Evolutionary conservation across 2,797 vertebrate genomes (phyloP), one percentile per base, ranked within the genome.

Genomic region (Myioborus miniatus): DNA sequence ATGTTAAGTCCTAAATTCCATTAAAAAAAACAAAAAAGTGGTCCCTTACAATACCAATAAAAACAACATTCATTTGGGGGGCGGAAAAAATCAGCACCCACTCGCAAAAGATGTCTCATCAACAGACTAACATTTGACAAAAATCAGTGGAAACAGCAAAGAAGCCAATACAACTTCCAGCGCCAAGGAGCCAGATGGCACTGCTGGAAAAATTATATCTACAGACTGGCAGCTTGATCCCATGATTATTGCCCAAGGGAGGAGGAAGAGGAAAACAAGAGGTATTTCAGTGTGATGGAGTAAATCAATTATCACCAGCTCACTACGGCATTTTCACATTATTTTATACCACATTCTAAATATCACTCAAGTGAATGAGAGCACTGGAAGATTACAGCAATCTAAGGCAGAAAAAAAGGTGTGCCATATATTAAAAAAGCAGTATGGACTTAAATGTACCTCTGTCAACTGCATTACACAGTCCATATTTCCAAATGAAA

Each of bases 101-200:
- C 79, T 63, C 70, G 34, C 89, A 96, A 93, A 91, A 97, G 89
- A 91, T 22, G 37, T 87, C 93, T 96, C 82, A 94, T 96, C 97
- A 96, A 90, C 50, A 2, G 89, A 96, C 93, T 94, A 97, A 90
- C 94, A 96, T 97, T 97, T 98, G 93, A 98, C 90, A 97, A 97
- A 96, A 97, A 97, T 96, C 96, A 97, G 93, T 94, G 96, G 94
- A 97, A 97, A 96, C 90, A 85, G 97, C 96, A 96, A 97, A 96
- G 97, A 97, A 96, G 87, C 95, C 96, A 97, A 92, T 93, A 79
- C 94, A 96, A 97, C 93, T 97, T 97, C 93, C 95, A 96, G 96
- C 98, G 98, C 98, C 98, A 98, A 97, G 96, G 49, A 98, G 97
- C 98, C 98, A 98, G 98, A 98, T 98, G 98, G 98, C 95, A 97